Evolutionary conservation across 2,113 vertebrate species (phyloP).

Genomic region (Formicarius rufipectus): DNA sequence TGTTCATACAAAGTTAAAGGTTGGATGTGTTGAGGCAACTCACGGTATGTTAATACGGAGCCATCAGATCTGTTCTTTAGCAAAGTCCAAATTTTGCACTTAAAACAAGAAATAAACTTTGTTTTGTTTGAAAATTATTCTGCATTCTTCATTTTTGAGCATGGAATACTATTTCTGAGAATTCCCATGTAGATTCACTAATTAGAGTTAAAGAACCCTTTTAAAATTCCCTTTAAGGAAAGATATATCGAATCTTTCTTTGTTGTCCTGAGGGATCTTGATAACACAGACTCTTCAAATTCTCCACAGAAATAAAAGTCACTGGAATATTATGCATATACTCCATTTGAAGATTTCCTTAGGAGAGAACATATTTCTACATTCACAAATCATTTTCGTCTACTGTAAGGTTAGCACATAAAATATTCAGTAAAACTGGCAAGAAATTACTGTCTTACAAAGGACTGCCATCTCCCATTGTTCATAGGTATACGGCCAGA

Average conservation of each 20-base stretch:
- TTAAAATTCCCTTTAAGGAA: conserved; percentile 60
- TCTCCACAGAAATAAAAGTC: conserved; percentile 29
- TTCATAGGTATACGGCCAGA: not conserved
- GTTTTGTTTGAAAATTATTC: conserved; percentile 2
- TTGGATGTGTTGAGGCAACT: not conserved
- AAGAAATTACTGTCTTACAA: conserved; percentile 6
- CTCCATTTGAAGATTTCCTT: conserved; percentile 35
- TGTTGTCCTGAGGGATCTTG: conserved; percentile 46
- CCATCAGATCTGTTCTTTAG: not conserved
- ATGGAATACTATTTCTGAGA: not conserved
- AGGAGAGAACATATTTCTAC: not conserved
- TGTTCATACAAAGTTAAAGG: not conserved
- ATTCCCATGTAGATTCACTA: conserved; percentile 34
- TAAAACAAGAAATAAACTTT: not conserved
- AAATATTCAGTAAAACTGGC: conserved; percentile 31
- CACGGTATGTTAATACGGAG: not conserved
- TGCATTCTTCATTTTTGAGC: not conserved
- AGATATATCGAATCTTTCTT: not conserved
- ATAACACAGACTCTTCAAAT: conserved; percentile 40
- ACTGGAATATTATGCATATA: conserved; percentile 5
- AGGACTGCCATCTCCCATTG: not conserved
- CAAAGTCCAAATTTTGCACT: not conserved
- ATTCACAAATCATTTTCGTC: conserved; percentile 4
- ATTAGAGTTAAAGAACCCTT: conserved; percentile 54
- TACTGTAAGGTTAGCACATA: not conserved